Conservation (phyloP, 2,888 invertebrate genomes). For the Synanthedon formicaeformis region DNA sequence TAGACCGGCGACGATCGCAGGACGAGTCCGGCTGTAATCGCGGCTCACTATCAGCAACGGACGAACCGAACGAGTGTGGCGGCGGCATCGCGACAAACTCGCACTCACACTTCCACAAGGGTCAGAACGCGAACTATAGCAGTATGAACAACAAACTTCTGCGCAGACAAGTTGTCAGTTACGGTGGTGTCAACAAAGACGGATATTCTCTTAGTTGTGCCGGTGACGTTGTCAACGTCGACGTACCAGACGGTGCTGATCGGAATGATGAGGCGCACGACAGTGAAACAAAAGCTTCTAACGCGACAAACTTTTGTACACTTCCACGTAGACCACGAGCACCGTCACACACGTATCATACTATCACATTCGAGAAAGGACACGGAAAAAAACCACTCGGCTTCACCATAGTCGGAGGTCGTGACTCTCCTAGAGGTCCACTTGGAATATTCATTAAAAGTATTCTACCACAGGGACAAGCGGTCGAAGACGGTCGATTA, state of each 20-base stretch:
- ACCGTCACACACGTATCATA: slow-evolving; percentile 77
- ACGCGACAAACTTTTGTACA: slow-evolving; percentile 77
- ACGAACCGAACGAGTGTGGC: slow-evolving; percentile 37
- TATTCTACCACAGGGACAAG: slow-evolving; percentile 85
- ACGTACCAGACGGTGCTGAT: slow-evolving; percentile 43
- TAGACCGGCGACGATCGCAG: slow-evolving; percentile 75
- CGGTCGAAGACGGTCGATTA: slow-evolving; percentile 84
- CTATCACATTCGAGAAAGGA: slow-evolving; percentile 83
- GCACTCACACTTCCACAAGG: slow-evolving; percentile 73
- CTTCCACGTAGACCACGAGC: slow-evolving; percentile 78
- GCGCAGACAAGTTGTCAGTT: slow-evolving; percentile 69
- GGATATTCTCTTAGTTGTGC: slow-evolving; percentile 53
- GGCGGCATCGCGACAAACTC: slow-evolving; percentile 35
- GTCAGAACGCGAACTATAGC: slow-evolving; percentile 70
- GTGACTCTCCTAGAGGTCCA: slow-evolving; percentile 86
- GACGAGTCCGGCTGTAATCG: slow-evolving; percentile 67
- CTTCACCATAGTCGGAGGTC: slow-evolving; percentile 91
- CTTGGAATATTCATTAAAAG: slow-evolving; percentile 90
- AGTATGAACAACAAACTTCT: slow-evolving; percentile 73
- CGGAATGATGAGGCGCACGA: slow-evolving; percentile 43
- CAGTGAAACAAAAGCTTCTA: slow-evolving; percentile 49
- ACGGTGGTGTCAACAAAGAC: slow-evolving; percentile 61
- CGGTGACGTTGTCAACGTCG: slow-evolving; percentile 48
- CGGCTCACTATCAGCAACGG: slow-evolving; percentile 55
- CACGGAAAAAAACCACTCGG: slow-evolving; percentile 86